phyloP scores from a whole-genome alignment of 2,888 invertebrate species.

The Melipona beecheii region DNA sequence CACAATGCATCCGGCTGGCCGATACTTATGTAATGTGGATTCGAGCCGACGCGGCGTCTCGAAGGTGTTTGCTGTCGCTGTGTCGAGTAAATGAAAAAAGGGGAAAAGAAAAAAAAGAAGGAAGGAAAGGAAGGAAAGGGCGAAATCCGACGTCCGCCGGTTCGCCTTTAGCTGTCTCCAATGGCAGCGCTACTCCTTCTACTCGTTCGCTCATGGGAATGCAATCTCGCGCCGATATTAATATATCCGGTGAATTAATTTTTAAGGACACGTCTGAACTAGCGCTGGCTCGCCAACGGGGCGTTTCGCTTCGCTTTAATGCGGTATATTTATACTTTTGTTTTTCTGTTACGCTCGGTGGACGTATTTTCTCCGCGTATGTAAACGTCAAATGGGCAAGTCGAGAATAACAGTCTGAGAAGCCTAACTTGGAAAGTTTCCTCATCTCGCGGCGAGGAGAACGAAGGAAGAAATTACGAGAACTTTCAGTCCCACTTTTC shows the following conservation, averaged over 20 bases:
- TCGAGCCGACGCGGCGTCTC: background rate
- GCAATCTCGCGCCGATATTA: slow-evolving; percentile 51
- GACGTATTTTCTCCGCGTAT: background rate
- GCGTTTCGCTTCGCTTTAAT: background rate
- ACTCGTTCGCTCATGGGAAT: slow-evolving; percentile 40
- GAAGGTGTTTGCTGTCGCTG: slow-evolving; percentile 4
- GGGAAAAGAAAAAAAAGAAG: background rate
- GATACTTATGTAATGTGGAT: slow-evolving; percentile 55
- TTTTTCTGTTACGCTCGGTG: background rate
- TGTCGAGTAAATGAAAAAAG: background rate
- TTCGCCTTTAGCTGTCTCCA: slow-evolving; percentile 37
- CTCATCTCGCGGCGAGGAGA: background rate
- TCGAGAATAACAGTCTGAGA: background rate
- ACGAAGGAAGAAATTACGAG: background rate
- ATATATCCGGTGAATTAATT: slow-evolving; percentile 51
- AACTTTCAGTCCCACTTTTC: background rate
- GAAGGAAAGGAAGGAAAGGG: slow-evolving; percentile 37
- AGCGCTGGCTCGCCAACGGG: slow-evolving; percentile 2
- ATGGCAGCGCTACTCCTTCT: slow-evolving; percentile 1
- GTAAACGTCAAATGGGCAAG: background rate
- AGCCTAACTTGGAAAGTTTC: background rate
- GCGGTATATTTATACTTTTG: background rate
- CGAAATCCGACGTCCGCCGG: slow-evolving; percentile 51
- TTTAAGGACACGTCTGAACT: slow-evolving; percentile 42
- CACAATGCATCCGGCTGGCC: slow-evolving; percentile 57